phyloP scores from a whole-genome alignment of 2,797 vertebrate species.

The Kryptolebias ocellatus region DNA sequence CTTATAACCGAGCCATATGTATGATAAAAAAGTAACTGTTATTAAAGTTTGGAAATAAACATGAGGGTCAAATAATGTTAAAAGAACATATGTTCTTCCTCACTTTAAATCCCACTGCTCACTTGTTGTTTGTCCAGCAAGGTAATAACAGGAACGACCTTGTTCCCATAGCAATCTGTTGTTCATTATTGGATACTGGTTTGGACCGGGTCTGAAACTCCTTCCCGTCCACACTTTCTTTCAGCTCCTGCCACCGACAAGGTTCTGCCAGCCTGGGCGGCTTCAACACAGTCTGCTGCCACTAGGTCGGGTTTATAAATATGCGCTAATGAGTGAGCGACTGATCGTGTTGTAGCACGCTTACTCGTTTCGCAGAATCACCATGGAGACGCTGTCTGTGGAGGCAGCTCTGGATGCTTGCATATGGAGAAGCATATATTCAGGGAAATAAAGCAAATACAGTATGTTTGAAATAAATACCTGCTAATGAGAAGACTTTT shows the following conservation, averaged over 20 bases:
- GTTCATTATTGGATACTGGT: constrained; percentile 60
- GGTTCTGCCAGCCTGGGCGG: constrained; percentile 51
- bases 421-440: constrained; percentile 44
- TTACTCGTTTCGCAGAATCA: constrained; percentile 60
- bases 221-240: constrained; percentile 33
- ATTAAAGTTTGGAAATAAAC: constrained; percentile 45
- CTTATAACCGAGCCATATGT: constrained; percentile 1
- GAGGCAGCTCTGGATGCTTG: constrained; percentile 47
- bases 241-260: constrained; percentile 42
- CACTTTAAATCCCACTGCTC: constrained; percentile 37
- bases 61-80: constrained; percentile 15
- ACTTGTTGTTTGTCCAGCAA: constrained; percentile 57
- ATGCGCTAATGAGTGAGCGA: constrained; percentile 66
- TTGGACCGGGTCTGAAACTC: constrained; percentile 35
- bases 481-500: constrained; percentile 35
- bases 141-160: constrained; percentile 60
- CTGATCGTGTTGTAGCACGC: constrained; percentile 65
- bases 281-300: constrained; percentile 41
- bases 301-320: constrained; percentile 66
- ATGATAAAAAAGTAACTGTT: constrained; percentile 16
- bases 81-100: constrained; percentile 36
- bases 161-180: constrained; percentile 69
- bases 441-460: constrained; percentile 16
- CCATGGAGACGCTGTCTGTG: constrained; percentile 60
- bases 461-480: constrained; percentile 32